Base-by-base conservation (phyloP, 2,797 vertebrate genomes). In the Anniella stebbinsi region DNA sequence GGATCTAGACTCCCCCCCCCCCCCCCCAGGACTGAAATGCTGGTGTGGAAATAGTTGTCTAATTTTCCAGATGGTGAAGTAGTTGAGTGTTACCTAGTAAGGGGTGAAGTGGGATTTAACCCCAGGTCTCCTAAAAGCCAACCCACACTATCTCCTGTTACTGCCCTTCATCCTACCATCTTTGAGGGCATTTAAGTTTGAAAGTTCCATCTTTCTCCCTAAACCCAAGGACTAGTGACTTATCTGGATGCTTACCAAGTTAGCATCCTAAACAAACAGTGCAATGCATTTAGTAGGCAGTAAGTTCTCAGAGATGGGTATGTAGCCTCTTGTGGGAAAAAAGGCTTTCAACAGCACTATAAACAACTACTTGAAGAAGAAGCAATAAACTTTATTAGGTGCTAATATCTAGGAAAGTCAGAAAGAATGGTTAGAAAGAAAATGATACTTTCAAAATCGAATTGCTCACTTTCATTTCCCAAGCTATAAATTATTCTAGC, bases 381-480 rank as follows among this genome's bases (percentile, higher is more conserved):
- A 0, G 73, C 81, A 86, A 63, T 88, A 87, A 87, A 91, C 69
- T 92, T 94, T 92, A 94, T 94, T 91, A 93, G 41, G 45, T 91
- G 60, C 92, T 88, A 80, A 87, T 93, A 88, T 88, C 86, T 91
- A 54, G 83, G 80, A 85, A 94, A 94, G 77, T 91, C 63, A 91
- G 92, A 95, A 94, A 94, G 54, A 2, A 88, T 36, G 38, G 92
- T 80, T 77, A 89, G 72, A 91, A 94, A 90, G 91, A 90, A 3
- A 86, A 91, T 15, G 51, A 87, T 12, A 88, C 93, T 93, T 94
- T 92, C 90, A 91, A 95, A 93, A 86, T 41, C 80, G 87, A 93
- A 95, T 90, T 93, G 92, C 78, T 93, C 7, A 67, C 57, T 94
- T 94, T 90, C 85, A 57, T 90, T 95, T 90, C 87, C 81, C 57